Conservation (phyloP, 2,113 vertebrate genomes). For the Apus apus region DNA sequence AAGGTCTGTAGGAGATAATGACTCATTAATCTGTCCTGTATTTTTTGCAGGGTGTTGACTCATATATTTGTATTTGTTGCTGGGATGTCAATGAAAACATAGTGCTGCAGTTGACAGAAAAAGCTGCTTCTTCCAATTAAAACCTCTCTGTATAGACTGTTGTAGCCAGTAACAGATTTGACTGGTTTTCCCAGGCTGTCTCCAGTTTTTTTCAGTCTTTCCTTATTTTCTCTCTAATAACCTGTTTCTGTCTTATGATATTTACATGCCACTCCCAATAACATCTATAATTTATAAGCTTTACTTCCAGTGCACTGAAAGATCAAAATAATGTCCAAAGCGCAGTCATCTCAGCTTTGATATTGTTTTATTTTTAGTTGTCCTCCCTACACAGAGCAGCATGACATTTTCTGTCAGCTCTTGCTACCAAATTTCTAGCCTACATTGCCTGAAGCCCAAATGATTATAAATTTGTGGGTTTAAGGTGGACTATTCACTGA, state of each 20-base stretch:
- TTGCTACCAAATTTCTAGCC: slow-evolving; percentile 6
- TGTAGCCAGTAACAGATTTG: background rate
- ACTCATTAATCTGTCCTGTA: background rate
- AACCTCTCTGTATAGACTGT: background rate
- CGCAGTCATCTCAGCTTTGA: slow-evolving; percentile 9
- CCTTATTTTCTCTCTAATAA: slow-evolving; percentile 21
- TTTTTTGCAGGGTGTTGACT: slow-evolving; percentile 22
- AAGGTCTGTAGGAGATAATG: slow-evolving; percentile 6
- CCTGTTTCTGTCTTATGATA: slow-evolving; percentile 33
- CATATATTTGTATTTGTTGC: slow-evolving; percentile 18
- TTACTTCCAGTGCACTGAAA: background rate
- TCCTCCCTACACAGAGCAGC: background rate
- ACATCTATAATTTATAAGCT: slow-evolving; percentile 35
- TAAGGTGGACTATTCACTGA: background rate
- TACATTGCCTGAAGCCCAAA: background rate
- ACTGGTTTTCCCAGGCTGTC: background rate
- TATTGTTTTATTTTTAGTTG: slow-evolving; percentile 61
- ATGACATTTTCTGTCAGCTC: slow-evolving; percentile 26
- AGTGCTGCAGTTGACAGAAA: background rate
- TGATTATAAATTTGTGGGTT: background rate
- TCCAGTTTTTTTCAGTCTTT: background rate
- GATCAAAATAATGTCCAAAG: slow-evolving; percentile 46
- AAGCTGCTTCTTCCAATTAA: slow-evolving; percentile 10
- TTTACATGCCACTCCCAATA: background rate
- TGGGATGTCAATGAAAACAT: background rate